Evolutionary conservation across 2,797 vertebrate genomes (phyloP), one percentile per base, ranked within the genome.

Genomic region (Chelidonichthys spinosus): DNA sequence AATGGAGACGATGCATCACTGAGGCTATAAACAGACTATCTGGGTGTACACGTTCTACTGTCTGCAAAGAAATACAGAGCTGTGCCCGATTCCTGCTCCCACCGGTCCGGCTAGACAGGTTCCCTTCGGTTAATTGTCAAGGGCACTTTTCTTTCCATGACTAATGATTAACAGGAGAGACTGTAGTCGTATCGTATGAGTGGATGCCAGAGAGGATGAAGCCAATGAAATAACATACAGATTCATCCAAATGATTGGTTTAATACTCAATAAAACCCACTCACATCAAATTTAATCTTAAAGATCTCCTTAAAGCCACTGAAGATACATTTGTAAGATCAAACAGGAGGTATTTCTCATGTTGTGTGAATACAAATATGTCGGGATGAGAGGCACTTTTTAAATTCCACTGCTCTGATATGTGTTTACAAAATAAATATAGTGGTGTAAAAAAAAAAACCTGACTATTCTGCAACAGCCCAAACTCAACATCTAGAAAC

Each of bases 41-140:
- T 33, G 61, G 72, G 71, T 76, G 80, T 74, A 71, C 61, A 73
- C 36, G 66, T 70, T 74, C 15, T 58, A 68, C 72, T 53, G 79
- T 90, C 84, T 77, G 74, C 53, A 78, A 1, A 76, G 60, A 78
- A 69, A 78, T 52, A 72, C 37, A 74, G 58, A 67, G 68, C 74
- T 3, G n/a, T 62, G 65, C 49, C 78, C 49, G 18, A 66, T 37
- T 37, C 47, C 72, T 18, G n/a, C 52, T 59, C 60, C 69, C n/a
- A 78, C 79, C 35, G 2, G 50, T 84, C 93, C 87, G 80, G 93
- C 87, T 82, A 63, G 55, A 85, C 91, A 80, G 82, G 87, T 90
- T 91, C 67, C 63, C 71, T 25, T 78, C 66, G 18, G 42, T 63
- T 76, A 77, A 84, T 70, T 33, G 72, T 68, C 33, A 52, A 74